Base-by-base conservation (phyloP, 2,797 vertebrate species). In the Morelia viridis region DNA sequence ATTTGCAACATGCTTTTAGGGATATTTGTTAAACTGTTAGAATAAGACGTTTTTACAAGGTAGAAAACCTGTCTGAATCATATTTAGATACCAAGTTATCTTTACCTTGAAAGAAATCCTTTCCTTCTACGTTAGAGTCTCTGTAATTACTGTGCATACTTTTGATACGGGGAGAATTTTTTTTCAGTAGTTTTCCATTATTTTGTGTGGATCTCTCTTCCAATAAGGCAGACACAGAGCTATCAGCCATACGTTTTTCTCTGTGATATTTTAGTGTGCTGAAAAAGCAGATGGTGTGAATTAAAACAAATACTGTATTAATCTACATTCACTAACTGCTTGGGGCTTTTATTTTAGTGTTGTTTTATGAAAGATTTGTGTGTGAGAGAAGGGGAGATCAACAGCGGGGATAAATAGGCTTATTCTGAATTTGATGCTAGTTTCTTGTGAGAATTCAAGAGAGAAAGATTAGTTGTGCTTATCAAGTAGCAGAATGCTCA, bases 281-380 rank as follows among this genome's bases (percentile, higher is more conserved):
- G 58, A 92, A 92, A 94, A 92, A 35, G 68, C 87, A 94, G 88
- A 94, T 95, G 92, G 92, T 87, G 65, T 92, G 92, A 95, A 94
- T 62, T 71, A 57, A 93, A 94, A 92, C 83, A 94, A 92, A 88
- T 83, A 87, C 0, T 83, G 4, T 80, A 8, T 92, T 94, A 83
- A 76, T 64, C 46, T 94, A 22, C 41, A 92, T 91, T 93, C 68
- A 85, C 64, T 85, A 92, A 12, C 89, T 86, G 9, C 13, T 87
- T 61, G 60, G 0, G 90, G 60, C 26, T 60, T 89, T 89, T 28
- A 1, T 60, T 92, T 92, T 90, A 92, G 11, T 2, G 12, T 1
- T 87, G 91, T 53, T 89, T 90, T 83, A 24, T 83, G 68, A 90
- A 56, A 64, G 68, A 46, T 71, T 26, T 76, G 64, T 61, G 13